Percentiles rank a stretch among this genome's conserved stretches.
These are phyloP conservation scores for Acanthis flammea DNA, from an alignment of 2,797 vertebrate genomes.

Conservation along the genomic window DNA sequence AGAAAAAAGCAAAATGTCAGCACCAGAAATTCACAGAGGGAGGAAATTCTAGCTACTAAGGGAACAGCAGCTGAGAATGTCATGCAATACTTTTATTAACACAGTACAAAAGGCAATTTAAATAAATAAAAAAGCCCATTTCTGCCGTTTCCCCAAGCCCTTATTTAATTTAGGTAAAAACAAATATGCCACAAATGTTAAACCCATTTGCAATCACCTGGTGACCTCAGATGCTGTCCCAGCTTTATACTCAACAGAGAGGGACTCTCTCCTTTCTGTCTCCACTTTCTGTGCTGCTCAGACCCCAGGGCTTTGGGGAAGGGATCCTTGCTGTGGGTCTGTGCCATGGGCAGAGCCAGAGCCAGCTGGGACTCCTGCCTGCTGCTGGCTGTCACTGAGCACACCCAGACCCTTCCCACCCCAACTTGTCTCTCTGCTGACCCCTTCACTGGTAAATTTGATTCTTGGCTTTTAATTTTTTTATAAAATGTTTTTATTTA, in stretches of 20 bases:
- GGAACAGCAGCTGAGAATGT: conserved; percentile 14
- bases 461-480: background rate
- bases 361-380: background rate
- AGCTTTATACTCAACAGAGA: background rate
- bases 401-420: background rate
- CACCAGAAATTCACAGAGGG: background rate
- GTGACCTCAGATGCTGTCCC: background rate
- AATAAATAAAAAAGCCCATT: conserved; percentile 26
- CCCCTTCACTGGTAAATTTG: rapidly evolving
- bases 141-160: background rate
- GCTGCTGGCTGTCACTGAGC: background rate
- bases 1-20: conserved; percentile 39
- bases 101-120: background rate
- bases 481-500: background rate
- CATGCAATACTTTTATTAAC: conserved; percentile 45
- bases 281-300: background rate
- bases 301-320: background rate
- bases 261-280: background rate
- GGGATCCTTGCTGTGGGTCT: background rate
- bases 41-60: background rate
- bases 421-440: background rate
- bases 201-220: background rate
- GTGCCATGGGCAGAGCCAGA: background rate
- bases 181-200: conserved; percentile 4
- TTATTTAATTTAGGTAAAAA: conserved; percentile 24